Percentiles rank a stretch among this genome's conserved stretches.
Conservation (phyloP, 2,113 vertebrate species). For the Pelmatolapia mariae region DNA sequence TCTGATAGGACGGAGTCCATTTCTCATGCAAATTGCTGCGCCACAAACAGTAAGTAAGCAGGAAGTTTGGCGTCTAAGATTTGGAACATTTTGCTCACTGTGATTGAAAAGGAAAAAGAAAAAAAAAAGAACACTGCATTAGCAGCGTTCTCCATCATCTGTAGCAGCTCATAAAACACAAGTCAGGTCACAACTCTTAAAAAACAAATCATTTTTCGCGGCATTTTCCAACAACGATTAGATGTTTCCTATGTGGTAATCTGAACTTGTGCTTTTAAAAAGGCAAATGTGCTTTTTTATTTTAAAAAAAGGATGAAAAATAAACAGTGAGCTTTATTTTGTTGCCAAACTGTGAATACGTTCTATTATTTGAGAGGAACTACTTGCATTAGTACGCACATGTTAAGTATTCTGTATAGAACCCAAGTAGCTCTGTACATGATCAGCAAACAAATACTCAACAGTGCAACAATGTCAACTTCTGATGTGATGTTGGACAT, state of each 20-base stretch:
- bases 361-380: not conserved
- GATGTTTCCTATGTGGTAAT: not conserved
- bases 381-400: not conserved
- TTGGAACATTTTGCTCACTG: not conserved
- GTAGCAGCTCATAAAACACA: not conserved
- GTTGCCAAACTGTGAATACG: not conserved
- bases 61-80: not conserved
- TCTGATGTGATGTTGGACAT: not conserved
- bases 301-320: not conserved
- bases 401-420: not conserved
- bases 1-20: not conserved
- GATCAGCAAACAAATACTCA: not conserved
- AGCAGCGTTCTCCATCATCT: not conserved
- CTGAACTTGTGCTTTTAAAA: not conserved
- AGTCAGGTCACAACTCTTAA: not conserved
- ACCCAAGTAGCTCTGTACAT: not conserved
- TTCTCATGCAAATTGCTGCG: not conserved
- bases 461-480: not conserved
- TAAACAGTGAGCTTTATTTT: not conserved
- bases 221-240: not conserved
- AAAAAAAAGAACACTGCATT: not conserved
- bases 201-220: rapidly evolving
- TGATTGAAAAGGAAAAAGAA: not conserved
- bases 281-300: not conserved
- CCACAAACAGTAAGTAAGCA: not conserved